Base-by-base conservation (phyloP, 2,797 vertebrate genomes). In the Aulostomus chinensis region DNA sequence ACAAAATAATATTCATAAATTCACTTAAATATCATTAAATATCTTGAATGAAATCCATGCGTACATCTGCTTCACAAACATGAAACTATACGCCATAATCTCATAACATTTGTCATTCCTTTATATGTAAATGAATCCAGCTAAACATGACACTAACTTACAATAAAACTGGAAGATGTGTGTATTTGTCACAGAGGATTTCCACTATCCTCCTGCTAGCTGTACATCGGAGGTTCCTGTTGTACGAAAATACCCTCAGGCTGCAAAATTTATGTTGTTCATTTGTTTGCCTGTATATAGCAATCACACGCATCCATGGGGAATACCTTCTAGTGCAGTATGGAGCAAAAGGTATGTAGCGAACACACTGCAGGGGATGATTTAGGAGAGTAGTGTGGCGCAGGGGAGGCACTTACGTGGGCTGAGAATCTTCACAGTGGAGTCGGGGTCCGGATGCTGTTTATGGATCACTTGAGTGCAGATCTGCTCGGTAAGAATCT, bases 401-500 rank as follows among this genome's bases (percentile, higher is more conserved):
- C 50, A 34, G 67, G 47, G 76, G 69, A 78, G 61, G 59, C 55
- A 90, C 97, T 95, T 93, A 99, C 97, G 95, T 73, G 97, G 96
- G 87, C 96, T 99, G 85, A 97, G 93, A 76, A 99, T 96, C 91
- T 98, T 98, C 78, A 98, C 92, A 11, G 93, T 85, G 71, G 97
- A 99, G 91, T 98, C 97, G 10, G 96, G 94, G 78, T 99, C 97
- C 73, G 96, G 96, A 85, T 98, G 97, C 53, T 98, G 97, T 81
- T 98, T 99, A 89, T 97, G 97, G 77, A 98, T 91, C 71, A 99
- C 97, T 83, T 98, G 96, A 76, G 97, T 99, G 80, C 94, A 95
- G 90, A 99, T 96, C 81, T 98, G 95, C 82, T 99, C 97, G 36
- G 95, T 97, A 57, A 99, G 93, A 82, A 98, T 94, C 97, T 99